Conservation (phyloP, 2,888 invertebrate genomes). For the Pseudococcus viburni region DNA sequence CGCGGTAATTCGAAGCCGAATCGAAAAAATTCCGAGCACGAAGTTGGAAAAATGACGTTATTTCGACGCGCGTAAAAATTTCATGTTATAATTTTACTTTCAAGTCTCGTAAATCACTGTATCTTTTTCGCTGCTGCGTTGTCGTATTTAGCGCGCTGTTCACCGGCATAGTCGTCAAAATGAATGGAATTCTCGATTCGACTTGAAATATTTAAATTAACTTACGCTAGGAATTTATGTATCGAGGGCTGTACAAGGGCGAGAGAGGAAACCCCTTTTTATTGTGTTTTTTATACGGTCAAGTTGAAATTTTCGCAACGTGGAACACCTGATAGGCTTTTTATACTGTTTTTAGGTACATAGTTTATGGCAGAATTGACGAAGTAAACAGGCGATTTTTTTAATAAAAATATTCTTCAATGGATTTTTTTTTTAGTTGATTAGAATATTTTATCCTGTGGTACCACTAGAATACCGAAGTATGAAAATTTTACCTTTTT, state of each 20-base stretch:
- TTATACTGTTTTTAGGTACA: background rate
- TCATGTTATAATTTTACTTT: conserved; percentile 53
- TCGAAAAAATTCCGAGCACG: conserved; percentile 44
- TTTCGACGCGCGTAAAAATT: conserved; percentile 48
- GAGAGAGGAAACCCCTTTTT: background rate
- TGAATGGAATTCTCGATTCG: conserved; percentile 17
- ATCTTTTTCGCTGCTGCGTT: background rate
- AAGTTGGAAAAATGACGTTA: conserved; percentile 33
- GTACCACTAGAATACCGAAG: background rate
- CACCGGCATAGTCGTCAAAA: background rate
- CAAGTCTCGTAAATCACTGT: conserved; percentile 45
- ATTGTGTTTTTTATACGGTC: background rate
- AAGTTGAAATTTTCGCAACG: background rate
- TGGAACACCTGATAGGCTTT: background rate
- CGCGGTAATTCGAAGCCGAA: conserved; percentile 12
- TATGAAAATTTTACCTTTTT: conserved; percentile 21
- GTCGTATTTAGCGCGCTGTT: background rate
- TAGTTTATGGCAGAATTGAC: background rate
- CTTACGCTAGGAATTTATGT: background rate
- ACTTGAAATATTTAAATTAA: conserved; percentile 40
- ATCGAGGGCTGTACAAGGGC: background rate
- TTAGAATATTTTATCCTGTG: background rate
- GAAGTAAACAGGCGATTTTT: background rate
- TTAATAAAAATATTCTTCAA: background rate
- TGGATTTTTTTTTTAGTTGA: background rate